These are phyloP conservation scores for Cheilosia scutellata DNA, from an alignment of 2,888 invertebrate species.

Conservation along the genomic window DNA sequence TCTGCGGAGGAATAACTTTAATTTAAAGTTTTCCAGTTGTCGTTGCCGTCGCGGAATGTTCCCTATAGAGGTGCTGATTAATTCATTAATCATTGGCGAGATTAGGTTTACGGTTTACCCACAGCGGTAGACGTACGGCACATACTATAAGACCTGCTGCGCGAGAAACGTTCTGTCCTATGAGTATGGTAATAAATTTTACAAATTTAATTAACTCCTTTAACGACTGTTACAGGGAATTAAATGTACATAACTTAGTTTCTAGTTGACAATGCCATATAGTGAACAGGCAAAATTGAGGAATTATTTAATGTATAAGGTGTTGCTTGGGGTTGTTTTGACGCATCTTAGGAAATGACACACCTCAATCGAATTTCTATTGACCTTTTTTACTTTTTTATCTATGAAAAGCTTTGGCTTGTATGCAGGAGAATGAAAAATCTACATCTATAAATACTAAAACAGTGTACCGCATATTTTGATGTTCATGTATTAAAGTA, in stretches of 20 bases:
- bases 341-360: not conserved
- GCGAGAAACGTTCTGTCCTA: slow-evolving; percentile 9
- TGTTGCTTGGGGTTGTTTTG: not conserved
- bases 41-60: too few species aligned
- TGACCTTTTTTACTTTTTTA: too few species aligned
- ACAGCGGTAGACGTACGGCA: slow-evolving; percentile 6
- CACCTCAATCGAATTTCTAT: too few species aligned
- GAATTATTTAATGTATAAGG: not conserved
- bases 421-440: too few species aligned
- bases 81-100: slow-evolving; percentile 63
- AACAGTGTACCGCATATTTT: too few species aligned
- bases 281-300: not conserved
- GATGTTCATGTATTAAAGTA: too few species aligned
- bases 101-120: slow-evolving; percentile 46
- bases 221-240: slow-evolving; percentile 28
- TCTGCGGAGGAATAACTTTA: slow-evolving; percentile 29
- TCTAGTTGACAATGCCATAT: not conserved
- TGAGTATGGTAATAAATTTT: slow-evolving; percentile 63
- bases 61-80: slow-evolving; percentile 52
- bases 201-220: slow-evolving; percentile 71
- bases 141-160: slow-evolving; percentile 17
- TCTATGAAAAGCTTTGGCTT: too few species aligned
- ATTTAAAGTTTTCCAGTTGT: slow-evolving; percentile 45
- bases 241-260: slow-evolving; percentile 46
- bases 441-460: too few species aligned